phyloP scores from a whole-genome alignment of 1,140 invertebrate species.

The Berghia stephanieae region DNA sequence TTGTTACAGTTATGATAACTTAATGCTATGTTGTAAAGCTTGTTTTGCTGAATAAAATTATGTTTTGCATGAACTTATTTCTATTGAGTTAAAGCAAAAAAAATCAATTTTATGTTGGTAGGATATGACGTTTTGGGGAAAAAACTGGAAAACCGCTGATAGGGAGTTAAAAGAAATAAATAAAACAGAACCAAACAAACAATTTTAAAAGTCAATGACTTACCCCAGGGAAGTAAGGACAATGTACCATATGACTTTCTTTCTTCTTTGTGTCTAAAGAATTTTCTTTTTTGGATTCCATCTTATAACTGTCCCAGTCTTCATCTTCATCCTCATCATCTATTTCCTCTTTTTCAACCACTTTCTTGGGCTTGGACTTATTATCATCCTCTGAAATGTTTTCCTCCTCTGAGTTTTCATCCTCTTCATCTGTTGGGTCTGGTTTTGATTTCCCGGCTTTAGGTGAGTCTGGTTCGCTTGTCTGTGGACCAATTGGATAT shows the following conservation, averaged over 20 bases:
- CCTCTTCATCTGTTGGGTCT: slow-evolving; percentile 37
- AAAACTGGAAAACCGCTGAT: background rate
- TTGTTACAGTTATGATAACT: too few species aligned
- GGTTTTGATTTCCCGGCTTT: slow-evolving; percentile 29
- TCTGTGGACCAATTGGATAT: too few species aligned
- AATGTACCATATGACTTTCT: slow-evolving; percentile 93
- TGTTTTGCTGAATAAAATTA: too few species aligned
- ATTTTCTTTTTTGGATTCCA: slow-evolving; percentile 78
- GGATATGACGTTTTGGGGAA: too few species aligned
- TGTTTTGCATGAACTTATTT: too few species aligned
- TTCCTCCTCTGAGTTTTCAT: slow-evolving; percentile 57
- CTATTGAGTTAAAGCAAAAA: too few species aligned
- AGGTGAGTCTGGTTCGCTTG: too few species aligned
- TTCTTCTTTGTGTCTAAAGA: slow-evolving; percentile 92
- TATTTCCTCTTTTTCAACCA: slow-evolving; percentile 20
- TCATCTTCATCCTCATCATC: slow-evolving; percentile 68
- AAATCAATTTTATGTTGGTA: too few species aligned
- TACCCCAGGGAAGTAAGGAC: slow-evolving; percentile 91
- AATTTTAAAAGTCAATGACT: slow-evolving; percentile 34
- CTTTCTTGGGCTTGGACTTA: slow-evolving; percentile 64
- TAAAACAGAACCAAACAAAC: background rate
- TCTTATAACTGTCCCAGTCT: slow-evolving; percentile 72
- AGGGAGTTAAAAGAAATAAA: background rate
- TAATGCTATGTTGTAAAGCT: too few species aligned
- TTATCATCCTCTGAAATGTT: slow-evolving; percentile 67